Evolutionary conservation across 2,888 invertebrate species (phyloP).

Genomic region (Trypoxylon attenuatum): DNA sequence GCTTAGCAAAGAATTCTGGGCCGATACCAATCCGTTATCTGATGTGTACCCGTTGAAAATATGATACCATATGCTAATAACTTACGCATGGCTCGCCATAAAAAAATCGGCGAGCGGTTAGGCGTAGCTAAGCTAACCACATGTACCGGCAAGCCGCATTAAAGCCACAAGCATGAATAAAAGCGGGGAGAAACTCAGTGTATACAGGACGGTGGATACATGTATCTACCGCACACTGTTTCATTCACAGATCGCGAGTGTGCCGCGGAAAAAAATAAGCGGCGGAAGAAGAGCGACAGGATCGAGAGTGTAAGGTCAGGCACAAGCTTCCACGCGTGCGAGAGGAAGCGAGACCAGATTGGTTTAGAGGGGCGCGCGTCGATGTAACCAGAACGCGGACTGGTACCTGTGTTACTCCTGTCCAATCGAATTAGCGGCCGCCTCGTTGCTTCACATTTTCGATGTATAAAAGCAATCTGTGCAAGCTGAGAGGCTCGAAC

Average conservation of each 20-base stretch:
- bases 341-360: conserved; percentile 40
- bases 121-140: conserved; percentile 58
- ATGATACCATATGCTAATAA: conserved; percentile 71
- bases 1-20: neutral
- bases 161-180: conserved; percentile 57
- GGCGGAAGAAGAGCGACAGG: neutral
- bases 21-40: conserved; percentile 63
- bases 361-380: conserved; percentile 38
- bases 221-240: neutral
- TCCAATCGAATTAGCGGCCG: conserved; percentile 64
- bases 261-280: conserved; percentile 11
- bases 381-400: conserved; percentile 41
- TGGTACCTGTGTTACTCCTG: conserved; percentile 58
- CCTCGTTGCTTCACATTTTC: conserved; percentile 64
- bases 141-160: conserved; percentile 56
- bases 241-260: conserved; percentile 19
- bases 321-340: conserved; percentile 43
- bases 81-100: conserved; percentile 62
- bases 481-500: conserved; percentile 14
- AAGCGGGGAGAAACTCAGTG: no score
- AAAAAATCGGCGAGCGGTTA: conserved; percentile 35
- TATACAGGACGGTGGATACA: no score
- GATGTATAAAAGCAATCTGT: conserved; percentile 63
- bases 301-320: conserved; percentile 39
- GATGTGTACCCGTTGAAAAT: conserved; percentile 62